A percentile compares a stretch with the other conserved stretches of the same genome.
Conservation (phyloP, 2,113 vertebrate species). For the Eidolon helvum region DNA sequence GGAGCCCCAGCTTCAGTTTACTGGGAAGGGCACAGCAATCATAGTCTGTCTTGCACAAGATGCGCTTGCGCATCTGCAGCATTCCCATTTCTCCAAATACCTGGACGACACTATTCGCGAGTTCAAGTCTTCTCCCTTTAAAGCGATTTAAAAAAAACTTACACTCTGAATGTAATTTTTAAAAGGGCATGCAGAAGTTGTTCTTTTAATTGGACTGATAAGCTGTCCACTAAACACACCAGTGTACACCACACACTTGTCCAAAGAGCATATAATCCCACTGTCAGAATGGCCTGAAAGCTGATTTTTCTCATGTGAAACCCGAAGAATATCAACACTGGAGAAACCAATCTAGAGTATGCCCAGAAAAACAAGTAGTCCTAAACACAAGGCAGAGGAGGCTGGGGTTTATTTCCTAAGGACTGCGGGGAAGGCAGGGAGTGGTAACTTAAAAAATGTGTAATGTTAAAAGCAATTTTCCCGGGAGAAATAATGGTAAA, state of each 20-base stretch:
- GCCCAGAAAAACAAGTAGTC: neutral
- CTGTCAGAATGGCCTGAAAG: neutral
- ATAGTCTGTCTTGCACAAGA: accelerated
- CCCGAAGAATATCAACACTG: neutral
- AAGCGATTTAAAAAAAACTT: neutral
- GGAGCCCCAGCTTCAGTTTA: accelerated
- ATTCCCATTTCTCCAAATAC: neutral
- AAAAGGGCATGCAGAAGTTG: neutral
- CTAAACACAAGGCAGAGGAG: neutral
- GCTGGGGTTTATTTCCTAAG: neutral
- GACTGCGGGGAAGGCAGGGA: neutral
- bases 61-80: accelerated
- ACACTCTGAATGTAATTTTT: neutral
- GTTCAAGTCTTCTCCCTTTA: neutral
- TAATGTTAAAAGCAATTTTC: neutral
- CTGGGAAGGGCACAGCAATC: too few relatives aligned
- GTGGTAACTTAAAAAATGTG: neutral
- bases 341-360: neutral
- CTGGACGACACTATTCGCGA: neutral
- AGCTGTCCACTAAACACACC: neutral
- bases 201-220: neutral
- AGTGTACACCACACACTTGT: neutral
- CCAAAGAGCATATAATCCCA: neutral
- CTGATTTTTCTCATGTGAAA: neutral
- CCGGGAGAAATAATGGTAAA: neutral